Evolutionary conservation across 2,888 invertebrate species (phyloP).

Genomic region (Pollenia labialis): DNA sequence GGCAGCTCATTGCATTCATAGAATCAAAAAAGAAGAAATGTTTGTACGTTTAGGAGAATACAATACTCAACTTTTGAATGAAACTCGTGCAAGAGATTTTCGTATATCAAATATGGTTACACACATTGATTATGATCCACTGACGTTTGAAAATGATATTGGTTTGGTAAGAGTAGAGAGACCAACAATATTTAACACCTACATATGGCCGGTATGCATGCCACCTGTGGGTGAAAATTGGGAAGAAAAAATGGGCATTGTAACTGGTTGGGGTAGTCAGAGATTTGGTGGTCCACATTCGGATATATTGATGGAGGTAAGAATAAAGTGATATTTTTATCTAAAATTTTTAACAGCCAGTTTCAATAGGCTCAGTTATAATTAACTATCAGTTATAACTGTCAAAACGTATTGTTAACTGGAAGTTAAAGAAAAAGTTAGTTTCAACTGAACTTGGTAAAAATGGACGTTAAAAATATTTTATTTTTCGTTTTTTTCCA

Average conservation of each 20-base stretch:
- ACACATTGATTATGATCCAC: slow-evolving; percentile 88
- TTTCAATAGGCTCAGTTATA: no score
- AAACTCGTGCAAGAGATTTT: slow-evolving; percentile 89
- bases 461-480: not conserved
- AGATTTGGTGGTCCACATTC: slow-evolving; percentile 89
- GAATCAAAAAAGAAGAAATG: slow-evolving; percentile 87
- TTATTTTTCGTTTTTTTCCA: not conserved
- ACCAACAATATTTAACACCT: slow-evolving; percentile 89
- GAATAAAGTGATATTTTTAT: not conserved
- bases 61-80: slow-evolving; percentile 88
- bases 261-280: slow-evolving; percentile 92
- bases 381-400: no score
- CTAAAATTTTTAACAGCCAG: no score
- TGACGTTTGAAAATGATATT: slow-evolving; percentile 91
- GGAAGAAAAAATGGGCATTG: slow-evolving; percentile 86
- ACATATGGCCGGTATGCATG: slow-evolving; percentile 93
- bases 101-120: slow-evolving; percentile 87
- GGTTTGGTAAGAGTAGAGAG: slow-evolving; percentile 89
- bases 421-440: no score
- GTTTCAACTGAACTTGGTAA: not conserved
- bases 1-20: slow-evolving; percentile 84
- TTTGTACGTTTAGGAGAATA: slow-evolving; percentile 92
- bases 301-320: slow-evolving; percentile 89
- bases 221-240: slow-evolving; percentile 88
- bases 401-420: no score